These are phyloP conservation scores for Barbus barbus DNA, from an alignment of 2,113 vertebrate genomes.

Conservation along the genomic window DNA sequence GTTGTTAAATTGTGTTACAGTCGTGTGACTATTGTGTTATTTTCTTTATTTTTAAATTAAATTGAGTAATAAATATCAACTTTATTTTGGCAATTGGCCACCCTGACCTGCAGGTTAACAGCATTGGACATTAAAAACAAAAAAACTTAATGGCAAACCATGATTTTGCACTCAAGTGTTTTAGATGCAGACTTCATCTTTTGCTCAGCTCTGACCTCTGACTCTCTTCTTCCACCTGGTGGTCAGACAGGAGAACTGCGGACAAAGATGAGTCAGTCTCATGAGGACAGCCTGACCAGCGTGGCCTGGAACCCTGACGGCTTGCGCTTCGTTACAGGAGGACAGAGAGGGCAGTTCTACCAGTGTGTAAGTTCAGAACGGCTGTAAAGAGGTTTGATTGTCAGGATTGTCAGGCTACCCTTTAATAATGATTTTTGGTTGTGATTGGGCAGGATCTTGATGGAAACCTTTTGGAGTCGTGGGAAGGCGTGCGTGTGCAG, in stretches of 20 bases:
- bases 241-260: conserved; percentile 95
- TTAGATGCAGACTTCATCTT: neutral
- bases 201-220: neutral
- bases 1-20: neutral
- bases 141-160: neutral
- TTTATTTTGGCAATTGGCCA: neutral
- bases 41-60: neutral
- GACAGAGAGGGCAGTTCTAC: conserved; percentile 97
- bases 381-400: neutral
- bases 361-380: conserved; percentile 89
- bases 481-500: conserved; percentile 98
- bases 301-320: conserved; percentile 99
- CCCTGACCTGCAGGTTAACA: neutral
- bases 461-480: conserved; percentile 96
- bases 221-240: conserved; percentile 34
- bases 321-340: conserved; percentile 96
- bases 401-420: neutral
- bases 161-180: neutral
- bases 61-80: neutral
- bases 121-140: neutral
- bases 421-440: conserved; percentile 8
- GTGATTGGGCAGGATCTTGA: conserved; percentile 85
- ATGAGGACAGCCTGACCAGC: conserved; percentile 98
- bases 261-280: conserved; percentile 99
- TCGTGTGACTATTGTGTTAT: neutral